phyloP scores from a whole-genome alignment of 2,888 invertebrate species.

The Acronicta alni region DNA sequence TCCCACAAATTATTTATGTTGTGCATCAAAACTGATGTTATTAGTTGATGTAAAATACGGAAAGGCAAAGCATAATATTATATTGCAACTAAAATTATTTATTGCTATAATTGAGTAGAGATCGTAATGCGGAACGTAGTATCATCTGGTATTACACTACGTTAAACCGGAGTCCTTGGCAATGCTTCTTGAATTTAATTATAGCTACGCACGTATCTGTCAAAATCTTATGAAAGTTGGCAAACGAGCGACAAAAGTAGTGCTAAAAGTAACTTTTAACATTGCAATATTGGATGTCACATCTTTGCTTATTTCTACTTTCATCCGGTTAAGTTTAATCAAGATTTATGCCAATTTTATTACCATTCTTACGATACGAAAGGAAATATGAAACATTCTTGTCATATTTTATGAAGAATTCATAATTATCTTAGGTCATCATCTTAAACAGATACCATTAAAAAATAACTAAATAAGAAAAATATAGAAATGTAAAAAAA shows the following conservation, averaged over 20 bases:
- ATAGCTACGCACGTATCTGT: constrained; percentile 83
- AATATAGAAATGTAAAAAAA: no score
- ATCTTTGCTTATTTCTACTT: constrained; percentile 46
- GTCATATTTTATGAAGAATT: no score
- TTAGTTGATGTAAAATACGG: not conserved
- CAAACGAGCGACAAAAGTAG: constrained; percentile 76
- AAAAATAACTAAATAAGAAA: no score
- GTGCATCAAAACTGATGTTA: not conserved
- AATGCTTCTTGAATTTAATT: constrained; percentile 85
- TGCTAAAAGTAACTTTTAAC: constrained; percentile 79
- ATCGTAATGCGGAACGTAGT: constrained; percentile 28
- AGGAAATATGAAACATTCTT: no score
- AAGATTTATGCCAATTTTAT: not conserved
- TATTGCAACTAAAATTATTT: constrained; percentile 3
- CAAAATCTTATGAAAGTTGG: constrained; percentile 85
- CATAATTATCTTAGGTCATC: no score
- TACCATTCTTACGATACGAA: no score
- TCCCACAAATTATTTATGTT: constrained; percentile 1
- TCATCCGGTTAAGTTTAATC: constrained; percentile 16
- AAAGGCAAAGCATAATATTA: not conserved
- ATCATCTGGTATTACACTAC: constrained; percentile 22
- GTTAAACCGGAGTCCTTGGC: constrained; percentile 75
- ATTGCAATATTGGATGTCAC: constrained; percentile 72
- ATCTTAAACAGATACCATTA: no score
- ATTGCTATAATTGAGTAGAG: not conserved